Evolutionary conservation across 2,888 invertebrate genomes (phyloP).

Genomic region (Tromatobia lineatoria): DNA sequence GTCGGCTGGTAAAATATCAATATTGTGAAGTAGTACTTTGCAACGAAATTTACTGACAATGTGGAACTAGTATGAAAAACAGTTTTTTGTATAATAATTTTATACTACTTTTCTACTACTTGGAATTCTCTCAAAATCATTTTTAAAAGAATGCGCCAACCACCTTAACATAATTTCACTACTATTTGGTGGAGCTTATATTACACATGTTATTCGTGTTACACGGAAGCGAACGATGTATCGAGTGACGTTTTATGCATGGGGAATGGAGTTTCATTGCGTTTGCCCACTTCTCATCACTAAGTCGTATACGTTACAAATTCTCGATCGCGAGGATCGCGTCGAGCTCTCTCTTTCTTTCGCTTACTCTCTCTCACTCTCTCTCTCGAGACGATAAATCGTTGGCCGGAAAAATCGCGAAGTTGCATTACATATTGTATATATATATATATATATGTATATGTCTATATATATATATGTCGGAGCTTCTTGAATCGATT

Average conservation of each 20-base stretch:
- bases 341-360: background rate
- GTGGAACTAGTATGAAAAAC: no score
- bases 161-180: slow-evolving; percentile 40
- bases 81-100: no score
- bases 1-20: background rate
- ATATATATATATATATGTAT: slow-evolving; percentile 16
- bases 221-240: slow-evolving; percentile 71
- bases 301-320: slow-evolving; percentile 48
- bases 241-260: slow-evolving; percentile 40
- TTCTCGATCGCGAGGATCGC: slow-evolving; percentile 20
- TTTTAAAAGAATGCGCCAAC: slow-evolving; percentile 9
- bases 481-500: slow-evolving; percentile 38
- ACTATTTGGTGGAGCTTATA: slow-evolving; percentile 31
- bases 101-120: background rate
- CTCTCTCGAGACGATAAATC: slow-evolving; percentile 49
- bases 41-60: background rate
- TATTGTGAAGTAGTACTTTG: background rate
- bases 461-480: slow-evolving; percentile 19
- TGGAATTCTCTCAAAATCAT: background rate
- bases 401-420: slow-evolving; percentile 56
- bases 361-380: background rate
- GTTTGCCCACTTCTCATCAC: slow-evolving; percentile 18
- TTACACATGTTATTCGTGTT: slow-evolving; percentile 68
- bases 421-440: slow-evolving; percentile 32
- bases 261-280: slow-evolving; percentile 11